Base-by-base conservation (phyloP, 2,888 invertebrate species). In the Eupsilia transversa region DNA sequence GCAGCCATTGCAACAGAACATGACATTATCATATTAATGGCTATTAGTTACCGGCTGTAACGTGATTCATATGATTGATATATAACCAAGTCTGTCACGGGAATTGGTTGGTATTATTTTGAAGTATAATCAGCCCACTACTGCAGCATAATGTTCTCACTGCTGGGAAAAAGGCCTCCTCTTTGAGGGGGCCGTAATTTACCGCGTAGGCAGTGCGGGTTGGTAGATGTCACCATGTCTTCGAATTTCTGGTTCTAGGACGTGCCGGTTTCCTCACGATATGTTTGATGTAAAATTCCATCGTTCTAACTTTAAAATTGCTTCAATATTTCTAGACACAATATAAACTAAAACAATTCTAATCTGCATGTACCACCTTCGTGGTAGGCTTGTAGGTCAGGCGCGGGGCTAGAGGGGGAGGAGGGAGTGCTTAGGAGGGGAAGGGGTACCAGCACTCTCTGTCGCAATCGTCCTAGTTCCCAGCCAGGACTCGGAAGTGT, bases 401-500 rank as follows among this genome's bases (percentile, higher is more conserved):
- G 43, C 76, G 57, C 78, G 82, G 76, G 75, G 49, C 65, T 46
- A 52, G 33, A 41, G 57, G n/a, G 30, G 6, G 43, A 33, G 49
- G 1, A 27, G 46, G 54, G 14, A 33, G 72, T 61, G 59, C 33
- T 17, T 33, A 46, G 52, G 57, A 9, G 30, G 12, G 52, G 20
- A 38, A 68, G 65, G 46, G 30, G 20, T 33, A 49, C 54, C n/a
- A 52, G 60, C 65, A 66, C 12, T 66, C 54, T 57, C 71, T 69
- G 61, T 70, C 87, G 85, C 85, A 85, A 86, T 46, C 46, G 87
- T 68, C 71, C 87, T 54, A 84, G 85, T 86, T 86, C 87, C 54
- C 85, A 84, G 69, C 49, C 74, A 86, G 87, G 87, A 86, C 85
- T 77, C 85, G 85, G 85, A 87, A 85, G 82, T 87, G 49, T 64